Conservation (phyloP, 2,888 invertebrate genomes). For the Chaetoderma sp. region DNA sequence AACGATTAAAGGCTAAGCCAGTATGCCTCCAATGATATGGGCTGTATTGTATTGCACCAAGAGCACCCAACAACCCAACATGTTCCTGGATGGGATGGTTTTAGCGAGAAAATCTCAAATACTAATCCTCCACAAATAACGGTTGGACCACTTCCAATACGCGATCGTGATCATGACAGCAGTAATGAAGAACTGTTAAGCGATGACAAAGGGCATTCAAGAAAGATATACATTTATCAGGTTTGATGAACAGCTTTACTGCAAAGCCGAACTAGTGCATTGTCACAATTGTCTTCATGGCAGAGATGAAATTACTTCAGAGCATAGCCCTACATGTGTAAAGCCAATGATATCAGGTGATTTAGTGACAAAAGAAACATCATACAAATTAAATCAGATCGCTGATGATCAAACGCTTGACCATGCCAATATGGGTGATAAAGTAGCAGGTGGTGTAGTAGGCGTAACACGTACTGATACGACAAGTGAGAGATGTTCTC, state of each 20-base stretch:
- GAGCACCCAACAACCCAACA: no score
- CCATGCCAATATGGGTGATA: background rate
- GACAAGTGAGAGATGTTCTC: background rate
- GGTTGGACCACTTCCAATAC: no score
- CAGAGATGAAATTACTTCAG: background rate
- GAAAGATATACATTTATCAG: no score
- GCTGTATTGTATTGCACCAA: no score
- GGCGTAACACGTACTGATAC: background rate
- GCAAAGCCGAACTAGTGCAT: background rate
- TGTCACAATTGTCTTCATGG: background rate
- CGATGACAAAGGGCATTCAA: no score
- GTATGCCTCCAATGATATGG: no score
- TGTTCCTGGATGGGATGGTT: no score
- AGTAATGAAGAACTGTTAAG: no score
- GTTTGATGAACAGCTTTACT: no score
- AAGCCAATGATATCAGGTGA: background rate
- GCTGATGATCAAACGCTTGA: background rate
- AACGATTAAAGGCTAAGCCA: no score
- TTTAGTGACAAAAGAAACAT: background rate
- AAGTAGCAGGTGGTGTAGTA: background rate
- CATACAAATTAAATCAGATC: background rate
- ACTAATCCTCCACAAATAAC: background rate
- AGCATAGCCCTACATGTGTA: background rate
- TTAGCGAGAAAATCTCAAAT: no score
- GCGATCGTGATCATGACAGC: no score